Evolutionary conservation across 2,797 vertebrate species (phyloP), one percentile per base, ranked within the genome.

Genomic region (Brachyalestes nurse): DNA sequence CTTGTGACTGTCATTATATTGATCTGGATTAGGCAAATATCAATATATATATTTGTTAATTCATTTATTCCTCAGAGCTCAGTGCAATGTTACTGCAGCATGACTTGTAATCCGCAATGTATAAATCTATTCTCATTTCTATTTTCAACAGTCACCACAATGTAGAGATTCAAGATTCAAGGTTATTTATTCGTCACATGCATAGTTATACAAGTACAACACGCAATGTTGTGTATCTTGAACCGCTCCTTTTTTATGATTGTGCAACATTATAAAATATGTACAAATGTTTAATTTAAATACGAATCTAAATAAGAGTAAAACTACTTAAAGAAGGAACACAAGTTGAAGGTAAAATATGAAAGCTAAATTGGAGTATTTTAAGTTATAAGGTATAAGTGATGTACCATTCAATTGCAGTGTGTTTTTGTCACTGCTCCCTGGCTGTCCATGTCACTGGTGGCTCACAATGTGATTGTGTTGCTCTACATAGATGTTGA

Each of bases 401-500:
- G 34, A 34, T 34, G 34, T 34, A 51, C 16, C n/a, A 9, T 1
- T 13, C 28, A 2, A 6, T 40, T 40, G 8, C 51, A 55, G 0
- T 19, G 70, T 51, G 13, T 51, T 51, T 51, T 51, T 51, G 47
- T 51, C 47, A 51, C 47, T 4, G 12, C 13, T 14, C 19, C 60
- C 19, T 45, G 38, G n/a, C 72, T 45, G 55, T 45, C 34, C 17
- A 8, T 21, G 45, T 60, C 53, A 42, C 34, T 42, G 55, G 53
- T 1, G n/a, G 17, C 9, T 60, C 38, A 42, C 55, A 25, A 40
- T 12, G 19, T 38, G 34, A 40, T 40, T 58, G 34, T 73, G 55
- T 16, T 74, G 47, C 23, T n/a, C 23, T 60, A 19, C 55, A 40
- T 55, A 74, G 72, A 74, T 45, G 72, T 60, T 74, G 55, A 58